Conservation (phyloP, 2,888 invertebrate species). For the Pachycephus smyrnensis region DNA sequence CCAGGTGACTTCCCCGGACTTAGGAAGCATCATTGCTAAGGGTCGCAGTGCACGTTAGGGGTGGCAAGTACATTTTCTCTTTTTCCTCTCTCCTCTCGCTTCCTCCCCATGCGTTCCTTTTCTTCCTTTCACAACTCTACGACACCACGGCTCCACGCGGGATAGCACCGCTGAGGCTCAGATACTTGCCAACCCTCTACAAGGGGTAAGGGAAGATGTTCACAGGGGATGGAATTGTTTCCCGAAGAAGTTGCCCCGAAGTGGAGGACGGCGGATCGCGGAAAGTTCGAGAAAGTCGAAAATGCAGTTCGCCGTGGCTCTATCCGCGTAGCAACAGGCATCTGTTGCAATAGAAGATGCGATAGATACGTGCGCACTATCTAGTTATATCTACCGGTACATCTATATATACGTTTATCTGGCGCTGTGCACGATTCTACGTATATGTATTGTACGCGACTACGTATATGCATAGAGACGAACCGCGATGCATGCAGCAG, state of each 20-base stretch:
- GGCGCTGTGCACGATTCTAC: background rate
- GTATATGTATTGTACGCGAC: background rate
- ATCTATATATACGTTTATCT: slow-evolving; percentile 1
- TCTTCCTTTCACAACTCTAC: background rate
- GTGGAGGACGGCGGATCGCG: slow-evolving; percentile 5
- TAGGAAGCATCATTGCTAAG: background rate
- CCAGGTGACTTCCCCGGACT: background rate
- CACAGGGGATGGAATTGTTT: slow-evolving; percentile 3
- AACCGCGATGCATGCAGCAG: background rate
- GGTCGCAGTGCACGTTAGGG: background rate
- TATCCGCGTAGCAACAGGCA: slow-evolving; percentile 63
- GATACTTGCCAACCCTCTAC: background rate
- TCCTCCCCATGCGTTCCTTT: background rate
- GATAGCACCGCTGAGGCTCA: background rate
- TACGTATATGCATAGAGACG: background rate
- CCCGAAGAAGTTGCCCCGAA: background rate
- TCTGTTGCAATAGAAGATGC: slow-evolving; percentile 61
- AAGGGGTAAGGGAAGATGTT: background rate
- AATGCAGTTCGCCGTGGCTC: slow-evolving; percentile 46
- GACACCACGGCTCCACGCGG: background rate
- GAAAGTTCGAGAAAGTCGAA: slow-evolving; percentile 37
- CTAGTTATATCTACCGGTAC: slow-evolving; percentile 34
- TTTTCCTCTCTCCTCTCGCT: background rate
- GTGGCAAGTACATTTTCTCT: background rate
- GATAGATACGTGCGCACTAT: slow-evolving; percentile 50